These are phyloP conservation scores for Phytoseiulus persimilis DNA, from an alignment of 2,888 invertebrate genomes.

Conservation along the genomic window DNA sequence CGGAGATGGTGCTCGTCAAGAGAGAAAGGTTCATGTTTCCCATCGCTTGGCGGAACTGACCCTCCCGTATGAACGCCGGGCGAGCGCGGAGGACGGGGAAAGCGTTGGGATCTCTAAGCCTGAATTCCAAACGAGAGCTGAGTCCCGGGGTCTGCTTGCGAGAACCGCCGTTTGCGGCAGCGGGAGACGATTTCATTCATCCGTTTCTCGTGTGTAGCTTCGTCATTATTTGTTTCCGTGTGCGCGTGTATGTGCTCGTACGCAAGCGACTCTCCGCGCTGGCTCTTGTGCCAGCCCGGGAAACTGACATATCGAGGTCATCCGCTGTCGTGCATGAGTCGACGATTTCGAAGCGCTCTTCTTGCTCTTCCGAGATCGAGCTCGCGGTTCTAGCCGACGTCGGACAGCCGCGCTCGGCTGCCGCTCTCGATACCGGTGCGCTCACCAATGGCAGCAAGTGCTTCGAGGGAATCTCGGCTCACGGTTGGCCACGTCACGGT, in stretches of 20 bases:
- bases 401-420: background rate
- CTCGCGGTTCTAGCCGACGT: background rate
- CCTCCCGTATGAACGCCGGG: too few species aligned
- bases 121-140: too few species aligned
- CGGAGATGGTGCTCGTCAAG: too few species aligned
- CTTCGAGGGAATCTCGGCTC: too few species aligned
- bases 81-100: too few species aligned
- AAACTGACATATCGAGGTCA: background rate
- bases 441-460: background rate
- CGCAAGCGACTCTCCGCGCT: background rate
- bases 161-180: too few species aligned
- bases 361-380: background rate
- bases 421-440: background rate
- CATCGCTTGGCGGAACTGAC: too few species aligned
- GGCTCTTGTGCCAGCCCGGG: background rate
- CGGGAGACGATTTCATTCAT: too few species aligned
- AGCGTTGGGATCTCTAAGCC: too few species aligned
- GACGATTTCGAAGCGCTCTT: background rate
- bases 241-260: background rate
- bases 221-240: background rate
- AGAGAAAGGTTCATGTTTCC: too few species aligned
- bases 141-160: too few species aligned
- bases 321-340: background rate
- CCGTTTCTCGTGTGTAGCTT: background rate
- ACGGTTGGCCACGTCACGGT: too few species aligned